Evolutionary conservation across 2,888 invertebrate genomes (phyloP), one percentile per base, ranked within the genome.

Genomic region (Zhuqinia jingwanae): DNA sequence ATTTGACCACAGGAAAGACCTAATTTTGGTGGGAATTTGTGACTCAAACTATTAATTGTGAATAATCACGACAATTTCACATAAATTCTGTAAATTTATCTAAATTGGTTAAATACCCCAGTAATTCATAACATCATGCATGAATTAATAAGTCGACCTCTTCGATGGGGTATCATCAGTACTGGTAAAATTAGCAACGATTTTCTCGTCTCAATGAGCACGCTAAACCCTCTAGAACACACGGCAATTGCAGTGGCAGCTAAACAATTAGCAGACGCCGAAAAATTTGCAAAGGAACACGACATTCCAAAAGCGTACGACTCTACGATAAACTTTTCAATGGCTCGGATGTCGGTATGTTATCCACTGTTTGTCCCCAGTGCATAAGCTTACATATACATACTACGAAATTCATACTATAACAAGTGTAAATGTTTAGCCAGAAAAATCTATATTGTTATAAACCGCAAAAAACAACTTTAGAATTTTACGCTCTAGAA

Each of bases 101-200:
- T 36, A 36, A 68, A 68, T 20, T 68, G 8, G 30, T n/a, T n/a
- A n/a, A n/a, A n/a, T n/a, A n/a, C 36, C 11, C n/a, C 17, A 63
- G 25, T 63, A 63, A 63, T 36, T 36, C 3, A 8, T 15, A 22
- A 53, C 0, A 75, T 2, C 13, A 53, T 75, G 53, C 25, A 3
- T 27, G 70, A 80, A 22, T 36, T 70, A 20, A 58, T 70, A 56
- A 58, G 45, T 13, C 73, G 82, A 6, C 73, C 93, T 87, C 93
- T 96, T 83, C 95, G 94, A 92, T 98, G 98, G 98, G 98, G 97
- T 68, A 95, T 98, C 90, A 95, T 94, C 0, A 95, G 96, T 70
- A 95, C 96, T 77, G 98, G 97, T 3, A 95, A 95, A 93, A 98
- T 98, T 90, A 95, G 95, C 86, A 95, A 96, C 92, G 98, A 98